Percentiles rank a stretch among this genome's conserved stretches.
These are phyloP conservation scores for Drosophila pegasa DNA, from an alignment of 2,888 invertebrate genomes.

Conservation along the genomic window DNA sequence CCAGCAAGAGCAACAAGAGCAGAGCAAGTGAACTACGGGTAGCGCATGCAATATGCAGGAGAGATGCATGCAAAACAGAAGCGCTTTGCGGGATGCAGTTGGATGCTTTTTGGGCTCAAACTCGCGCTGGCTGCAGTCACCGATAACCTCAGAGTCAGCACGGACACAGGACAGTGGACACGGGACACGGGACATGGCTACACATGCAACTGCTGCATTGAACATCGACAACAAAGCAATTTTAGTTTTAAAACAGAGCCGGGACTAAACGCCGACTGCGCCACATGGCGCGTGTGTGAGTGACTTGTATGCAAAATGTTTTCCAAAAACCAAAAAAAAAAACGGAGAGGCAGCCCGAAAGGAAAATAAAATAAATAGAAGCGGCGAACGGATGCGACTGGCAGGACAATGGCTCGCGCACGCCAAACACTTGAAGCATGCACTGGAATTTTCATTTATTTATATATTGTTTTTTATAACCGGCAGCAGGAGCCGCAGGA, in stretches of 20 bases:
- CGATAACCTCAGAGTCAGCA: conserved; percentile 73
- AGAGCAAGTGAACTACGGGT: conserved; percentile 19
- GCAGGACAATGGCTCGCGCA: conserved; percentile 80
- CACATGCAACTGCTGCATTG: conserved; percentile 72
- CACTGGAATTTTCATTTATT: conserved; percentile 81
- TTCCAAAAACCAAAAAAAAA: conserved; percentile 48
- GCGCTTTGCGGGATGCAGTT: conserved; percentile 50
- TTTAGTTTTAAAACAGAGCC: conserved; percentile 74
- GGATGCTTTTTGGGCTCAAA: conserved; percentile 26
- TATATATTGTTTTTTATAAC: conserved; percentile 80
- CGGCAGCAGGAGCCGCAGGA: conserved; percentile 35
- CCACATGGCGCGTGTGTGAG: conserved; percentile 59
- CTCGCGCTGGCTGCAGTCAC: conserved; percentile 50
- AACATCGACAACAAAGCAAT: conserved; percentile 81
- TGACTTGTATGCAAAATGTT: conserved; percentile 80
- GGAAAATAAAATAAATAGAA: conserved; percentile 41
- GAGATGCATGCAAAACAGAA: conserved; percentile 72
- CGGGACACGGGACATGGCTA: conserved; percentile 36
- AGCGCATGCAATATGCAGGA: conserved; percentile 72
- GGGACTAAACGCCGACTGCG: conserved; percentile 65
- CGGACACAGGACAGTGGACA: conserved; percentile 10
- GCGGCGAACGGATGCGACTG: conserved; percentile 70
- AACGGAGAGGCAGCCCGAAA: conserved; percentile 2
- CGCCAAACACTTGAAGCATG: conserved; percentile 79
- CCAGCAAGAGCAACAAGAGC: conserved; percentile 23